Evolutionary conservation across 2,113 vertebrate species (phyloP), one percentile per base, ranked within the genome.

Genomic region (Cynocephalus volans): DNA sequence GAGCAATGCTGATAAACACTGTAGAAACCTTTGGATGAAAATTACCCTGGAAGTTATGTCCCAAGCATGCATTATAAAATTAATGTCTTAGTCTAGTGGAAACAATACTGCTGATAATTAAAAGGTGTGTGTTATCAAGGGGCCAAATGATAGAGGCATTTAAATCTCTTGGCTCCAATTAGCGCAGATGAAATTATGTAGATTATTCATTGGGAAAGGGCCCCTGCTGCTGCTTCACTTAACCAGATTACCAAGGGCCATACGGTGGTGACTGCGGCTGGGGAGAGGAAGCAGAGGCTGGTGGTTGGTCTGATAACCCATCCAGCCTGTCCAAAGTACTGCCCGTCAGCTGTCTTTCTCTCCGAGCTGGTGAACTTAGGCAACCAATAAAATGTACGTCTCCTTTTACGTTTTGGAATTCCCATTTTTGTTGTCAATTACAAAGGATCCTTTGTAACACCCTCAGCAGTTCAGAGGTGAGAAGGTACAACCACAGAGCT

Each of bases 91-190:
- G 56, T 33, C 12, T 45, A 7, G 33, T 33, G n/a, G 62, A 93
- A 97, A 83, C 23, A 62, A 62, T 33, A 6, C 7, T 56, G 41
- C 79, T 84, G 87, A 95, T 69, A 64, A 88, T 82, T n/a, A 62
- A 88, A 95, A 93, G 60, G 3, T 23, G 31, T 12, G 13, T 33
- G 17, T 67, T 70, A 28, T 81, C 48, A 26, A 19, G 45, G 64
- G 54, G 26, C 69, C 36, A 13, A 56, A 70, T 2, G 4, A 69
- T 58, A 86, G 62, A 52, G 26, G 45, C 72, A 54, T 65, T 26
- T 65, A 41, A n/a, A 17, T 52, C 64, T 76, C 54, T 19, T 19
- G 14, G 65, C 52, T 54, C 31, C 8, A 64, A 83, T n/a, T n/a
- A 41, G 23, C 31, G 56, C 21, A 4, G 58, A 60, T 28, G 65